A percentile compares a stretch with the other conserved stretches of the same genome.
phyloP scores from a whole-genome alignment of 2,797 vertebrate species.

The Malurus leucopterus region DNA sequence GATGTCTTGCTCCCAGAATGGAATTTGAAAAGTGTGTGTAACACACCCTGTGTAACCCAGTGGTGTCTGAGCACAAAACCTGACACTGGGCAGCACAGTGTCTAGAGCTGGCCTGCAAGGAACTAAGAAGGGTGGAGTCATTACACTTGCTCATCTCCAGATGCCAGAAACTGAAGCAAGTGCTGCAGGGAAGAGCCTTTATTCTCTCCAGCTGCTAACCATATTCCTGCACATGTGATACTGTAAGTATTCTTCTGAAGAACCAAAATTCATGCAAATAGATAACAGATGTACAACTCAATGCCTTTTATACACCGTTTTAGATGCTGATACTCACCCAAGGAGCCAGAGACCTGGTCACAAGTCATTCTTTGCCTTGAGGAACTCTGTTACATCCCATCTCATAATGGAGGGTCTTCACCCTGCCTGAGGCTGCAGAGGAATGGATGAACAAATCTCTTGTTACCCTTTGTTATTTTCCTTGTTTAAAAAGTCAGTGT shows the following conservation, averaged over 20 bases:
- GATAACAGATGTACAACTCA: not conserved
- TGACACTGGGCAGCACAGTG: not conserved
- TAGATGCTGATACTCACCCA: not conserved
- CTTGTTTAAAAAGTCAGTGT: not conserved
- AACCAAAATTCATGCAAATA: not conserved
- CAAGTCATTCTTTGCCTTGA: not conserved
- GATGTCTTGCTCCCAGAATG: not conserved
- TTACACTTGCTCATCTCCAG: not conserved
- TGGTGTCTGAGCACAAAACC: not conserved
- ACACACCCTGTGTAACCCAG: rapidly evolving
- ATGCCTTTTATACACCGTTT: not conserved
- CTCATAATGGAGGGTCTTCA: not conserved
- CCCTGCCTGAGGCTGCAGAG: not conserved
- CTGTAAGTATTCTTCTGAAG: not conserved
- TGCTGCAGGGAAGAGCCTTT: not conserved
- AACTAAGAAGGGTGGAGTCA: not conserved
- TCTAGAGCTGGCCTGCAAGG: not conserved
- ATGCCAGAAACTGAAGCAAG: not conserved
- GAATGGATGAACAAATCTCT: rapidly evolving
- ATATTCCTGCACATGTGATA: not conserved
- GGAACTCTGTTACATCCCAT: not conserved
- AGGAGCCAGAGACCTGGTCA: not conserved
- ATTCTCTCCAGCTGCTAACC: not conserved
- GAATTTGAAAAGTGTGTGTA: not conserved
- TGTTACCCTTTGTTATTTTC: not conserved